A percentile compares a stretch with the other conserved stretches of the same genome.
These are phyloP conservation scores for Tapera naevia DNA, from an alignment of 2,797 vertebrate genomes.

Conservation along the genomic window DNA sequence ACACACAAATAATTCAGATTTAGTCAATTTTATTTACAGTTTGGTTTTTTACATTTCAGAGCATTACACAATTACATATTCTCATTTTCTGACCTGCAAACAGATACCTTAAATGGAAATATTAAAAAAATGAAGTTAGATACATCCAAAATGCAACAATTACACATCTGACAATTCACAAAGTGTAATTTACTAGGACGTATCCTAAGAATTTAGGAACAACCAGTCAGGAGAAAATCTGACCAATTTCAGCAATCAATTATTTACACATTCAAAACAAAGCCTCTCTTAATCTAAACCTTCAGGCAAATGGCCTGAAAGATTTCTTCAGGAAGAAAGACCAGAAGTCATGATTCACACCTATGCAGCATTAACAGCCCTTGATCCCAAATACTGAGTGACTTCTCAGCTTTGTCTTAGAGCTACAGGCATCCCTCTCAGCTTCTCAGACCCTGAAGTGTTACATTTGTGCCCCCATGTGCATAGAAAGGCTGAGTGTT, in stretches of 20 bases:
- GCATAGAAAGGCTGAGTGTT: conserved; percentile 74
- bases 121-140: conserved; percentile 74
- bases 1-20: conserved; percentile 87
- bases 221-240: conserved; percentile 80
- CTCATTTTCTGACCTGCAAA: conserved; percentile 98
- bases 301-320: conserved; percentile 72
- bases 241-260: conserved; percentile 73
- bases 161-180: conserved; percentile 84
- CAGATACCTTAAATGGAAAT: conserved; percentile 87
- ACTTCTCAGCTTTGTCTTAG: conserved; percentile 56
- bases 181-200: conserved; percentile 79
- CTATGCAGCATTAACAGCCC: conserved; percentile 74
- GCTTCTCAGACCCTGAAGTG: conserved; percentile 70
- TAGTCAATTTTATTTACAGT: conserved; percentile 92
- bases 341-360: conserved; percentile 64
- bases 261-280: conserved; percentile 79
- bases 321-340: conserved; percentile 69
- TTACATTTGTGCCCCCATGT: conserved; percentile 61
- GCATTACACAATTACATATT: conserved; percentile 85
- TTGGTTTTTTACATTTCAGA: conserved; percentile 82
- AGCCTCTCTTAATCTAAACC: conserved; percentile 74
- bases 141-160: conserved; percentile 85
- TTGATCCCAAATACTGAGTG: conserved; percentile 64
- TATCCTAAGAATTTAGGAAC: conserved; percentile 82
- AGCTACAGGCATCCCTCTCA: conserved; percentile 69